Percentiles rank a stretch among this genome's conserved stretches.
Conservation (phyloP, 2,888 invertebrate species). For the Cryptus armator region DNA sequence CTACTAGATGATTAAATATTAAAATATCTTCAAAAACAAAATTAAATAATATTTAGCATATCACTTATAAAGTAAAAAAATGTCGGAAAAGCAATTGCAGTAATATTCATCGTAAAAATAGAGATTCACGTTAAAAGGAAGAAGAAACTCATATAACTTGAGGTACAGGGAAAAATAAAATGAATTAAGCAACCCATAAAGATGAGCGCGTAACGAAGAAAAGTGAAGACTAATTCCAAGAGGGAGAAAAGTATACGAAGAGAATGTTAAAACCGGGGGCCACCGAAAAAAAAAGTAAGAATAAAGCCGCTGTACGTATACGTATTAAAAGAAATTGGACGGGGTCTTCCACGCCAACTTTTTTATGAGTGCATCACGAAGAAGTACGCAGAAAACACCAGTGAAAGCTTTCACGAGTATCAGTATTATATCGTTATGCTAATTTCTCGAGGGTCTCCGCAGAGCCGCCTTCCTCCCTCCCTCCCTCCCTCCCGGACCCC, state of each 20-base stretch:
- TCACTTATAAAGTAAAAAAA: too few relatives aligned
- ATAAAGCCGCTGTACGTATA: neutral
- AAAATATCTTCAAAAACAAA: too few relatives aligned
- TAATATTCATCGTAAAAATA: too few relatives aligned
- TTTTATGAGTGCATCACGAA: constrained; percentile 27
- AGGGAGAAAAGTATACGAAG: neutral
- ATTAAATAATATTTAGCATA: too few relatives aligned
- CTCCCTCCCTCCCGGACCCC: neutral
- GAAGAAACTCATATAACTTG: too few relatives aligned
- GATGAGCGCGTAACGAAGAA: too few relatives aligned
- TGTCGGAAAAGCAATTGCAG: too few relatives aligned
- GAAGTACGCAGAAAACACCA: constrained; percentile 32
- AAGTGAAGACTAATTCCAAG: too few relatives aligned
- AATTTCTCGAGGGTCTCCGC: constrained; percentile 54
- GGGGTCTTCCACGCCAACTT: constrained; percentile 3
- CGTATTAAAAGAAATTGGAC: constrained; percentile 12
- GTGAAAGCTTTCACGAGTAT: constrained; percentile 42
- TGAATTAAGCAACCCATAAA: too few relatives aligned
- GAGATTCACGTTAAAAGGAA: too few relatives aligned
- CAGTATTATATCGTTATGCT: constrained; percentile 50
- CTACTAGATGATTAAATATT: too few relatives aligned
- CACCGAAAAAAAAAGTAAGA: neutral
- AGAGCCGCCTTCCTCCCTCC: constrained; percentile 3
- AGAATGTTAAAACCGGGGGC: neutral
- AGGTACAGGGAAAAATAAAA: too few relatives aligned